Percentiles rank a stretch among this genome's conserved stretches.
These are phyloP conservation scores for Megalurothrips usitatus DNA, from an alignment of 2,888 invertebrate genomes.

Conservation along the genomic window DNA sequence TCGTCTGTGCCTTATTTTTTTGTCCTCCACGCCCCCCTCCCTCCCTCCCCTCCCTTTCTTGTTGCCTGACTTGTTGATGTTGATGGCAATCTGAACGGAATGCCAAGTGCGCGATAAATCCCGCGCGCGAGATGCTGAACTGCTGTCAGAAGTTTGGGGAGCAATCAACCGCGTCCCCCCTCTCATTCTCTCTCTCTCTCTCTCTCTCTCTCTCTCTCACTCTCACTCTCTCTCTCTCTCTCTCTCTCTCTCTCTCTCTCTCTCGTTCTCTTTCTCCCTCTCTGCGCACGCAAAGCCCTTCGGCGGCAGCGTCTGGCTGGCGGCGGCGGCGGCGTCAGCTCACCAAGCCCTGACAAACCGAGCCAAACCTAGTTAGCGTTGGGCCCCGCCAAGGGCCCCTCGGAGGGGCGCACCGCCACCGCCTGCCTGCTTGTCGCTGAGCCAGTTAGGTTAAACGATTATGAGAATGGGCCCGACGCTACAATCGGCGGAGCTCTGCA, in stretches of 20 bases:
- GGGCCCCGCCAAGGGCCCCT: background rate
- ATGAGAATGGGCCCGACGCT: background rate
- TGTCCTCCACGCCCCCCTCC: background rate
- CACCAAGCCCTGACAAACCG: background rate
- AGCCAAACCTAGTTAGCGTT: background rate
- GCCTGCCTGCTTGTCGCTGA: slow-evolving; percentile 9
- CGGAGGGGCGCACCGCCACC: background rate
- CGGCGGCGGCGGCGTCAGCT: background rate
- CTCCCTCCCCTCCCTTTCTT: background rate
- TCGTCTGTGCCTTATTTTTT: background rate
- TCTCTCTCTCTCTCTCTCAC: no score
- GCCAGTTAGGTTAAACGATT: slow-evolving; percentile 10
- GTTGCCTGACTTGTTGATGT: background rate
- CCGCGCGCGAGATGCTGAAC: no score
- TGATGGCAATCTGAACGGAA: background rate
- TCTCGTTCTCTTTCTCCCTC: no score
- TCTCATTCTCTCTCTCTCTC: no score
- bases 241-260: no score
- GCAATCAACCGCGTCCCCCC: no score
- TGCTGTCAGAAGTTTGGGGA: no score
- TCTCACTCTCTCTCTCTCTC: no score
- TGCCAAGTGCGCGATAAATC: no score
- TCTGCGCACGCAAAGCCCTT: background rate
- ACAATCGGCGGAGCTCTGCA: background rate
- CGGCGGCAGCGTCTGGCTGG: background rate